Evolutionary conservation across 2,888 invertebrate genomes (phyloP).

Genomic region (Ectemnius continuus): DNA sequence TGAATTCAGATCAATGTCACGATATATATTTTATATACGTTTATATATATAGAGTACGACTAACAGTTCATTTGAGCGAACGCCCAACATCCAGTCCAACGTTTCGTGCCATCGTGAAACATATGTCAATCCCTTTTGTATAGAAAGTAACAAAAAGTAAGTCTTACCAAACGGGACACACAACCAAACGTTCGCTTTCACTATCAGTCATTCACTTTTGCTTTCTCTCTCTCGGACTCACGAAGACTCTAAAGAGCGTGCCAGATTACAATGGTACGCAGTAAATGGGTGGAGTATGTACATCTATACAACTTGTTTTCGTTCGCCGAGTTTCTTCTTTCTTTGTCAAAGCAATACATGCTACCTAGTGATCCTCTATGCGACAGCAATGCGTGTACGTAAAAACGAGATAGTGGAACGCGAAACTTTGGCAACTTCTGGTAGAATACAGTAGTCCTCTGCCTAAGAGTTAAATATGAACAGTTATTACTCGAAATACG

Average conservation of each 20-base stretch:
- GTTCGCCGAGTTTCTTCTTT: slow-evolving; percentile 44
- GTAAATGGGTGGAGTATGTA: slow-evolving; percentile 46
- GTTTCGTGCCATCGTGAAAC: slow-evolving; percentile 28
- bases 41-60: slow-evolving; percentile 31
- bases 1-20: slow-evolving; percentile 41
- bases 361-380: slow-evolving; percentile 42
- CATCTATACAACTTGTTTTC: slow-evolving; percentile 54
- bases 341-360: slow-evolving; percentile 36
- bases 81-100: slow-evolving; percentile 41
- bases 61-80: slow-evolving; percentile 34
- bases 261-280: slow-evolving; percentile 20
- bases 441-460: slow-evolving; percentile 13
- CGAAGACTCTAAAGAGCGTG: slow-evolving; percentile 39
- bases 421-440: slow-evolving; percentile 30
- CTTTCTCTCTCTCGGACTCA: slow-evolving; percentile 12
- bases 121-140: slow-evolving; percentile 23
- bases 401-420: slow-evolving; percentile 23
- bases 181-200: slow-evolving; percentile 51
- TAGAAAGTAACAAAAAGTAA: slow-evolving; percentile 34
- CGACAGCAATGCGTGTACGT: slow-evolving; percentile 25
- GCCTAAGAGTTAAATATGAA: slow-evolving; percentile 45
- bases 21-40: slow-evolving; percentile 27
- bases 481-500: slow-evolving; percentile 55
- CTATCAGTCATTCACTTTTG: slow-evolving; percentile 6
- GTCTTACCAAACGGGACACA: slow-evolving; percentile 47